Evolutionary conservation across 2,797 vertebrate species (phyloP), one percentile per base, ranked within the genome.

Genomic region (Lithobates sylvaticus): DNA sequence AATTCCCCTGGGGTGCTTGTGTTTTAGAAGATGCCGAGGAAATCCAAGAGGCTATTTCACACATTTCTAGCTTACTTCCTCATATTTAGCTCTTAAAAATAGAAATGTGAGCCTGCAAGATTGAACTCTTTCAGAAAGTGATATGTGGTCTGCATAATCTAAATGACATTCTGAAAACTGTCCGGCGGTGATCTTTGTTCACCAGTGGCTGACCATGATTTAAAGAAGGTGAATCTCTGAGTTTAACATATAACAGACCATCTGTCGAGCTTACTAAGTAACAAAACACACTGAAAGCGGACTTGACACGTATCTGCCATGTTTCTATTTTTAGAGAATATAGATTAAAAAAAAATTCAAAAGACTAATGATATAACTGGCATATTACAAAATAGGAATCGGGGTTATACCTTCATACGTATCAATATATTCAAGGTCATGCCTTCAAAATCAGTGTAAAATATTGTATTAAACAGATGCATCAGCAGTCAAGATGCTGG

Each of bases 21-120:
- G 72, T 76, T 86, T 81, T 69, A 67, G 84, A 86, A 70, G 64
- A 86, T 58, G 84, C 23, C 23, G 84, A 70, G 78, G 79, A 86
- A 74, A 69, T 70, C 42, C 16, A 73, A 76, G 72, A 81, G 84
- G 64, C 29, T 44, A 81, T 81, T 86, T 86, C 78, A 86, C 78
- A 86, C 78, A 76, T 81, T 81, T 81, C 42, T 26, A 75, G 72
- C 70, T 76, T 65, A 64, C 36, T 85, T 73, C 50, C 12, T 58
- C 44, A 78, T 54, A 78, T 71, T 68, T 61, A 72, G 61, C 27
- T 67, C 29, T 73, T 39, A 72, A 73, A 84, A 73, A 78, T 61
- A 85, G 47, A 72, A 78, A 34, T 70, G 34, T 69, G 4, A 54
- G 23, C 23, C 64, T 54, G 23, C n/a, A 68, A 32, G 74, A 47